Conservation (phyloP, 1,140 invertebrate genomes). For the Macrobrachium nipponense region DNA sequence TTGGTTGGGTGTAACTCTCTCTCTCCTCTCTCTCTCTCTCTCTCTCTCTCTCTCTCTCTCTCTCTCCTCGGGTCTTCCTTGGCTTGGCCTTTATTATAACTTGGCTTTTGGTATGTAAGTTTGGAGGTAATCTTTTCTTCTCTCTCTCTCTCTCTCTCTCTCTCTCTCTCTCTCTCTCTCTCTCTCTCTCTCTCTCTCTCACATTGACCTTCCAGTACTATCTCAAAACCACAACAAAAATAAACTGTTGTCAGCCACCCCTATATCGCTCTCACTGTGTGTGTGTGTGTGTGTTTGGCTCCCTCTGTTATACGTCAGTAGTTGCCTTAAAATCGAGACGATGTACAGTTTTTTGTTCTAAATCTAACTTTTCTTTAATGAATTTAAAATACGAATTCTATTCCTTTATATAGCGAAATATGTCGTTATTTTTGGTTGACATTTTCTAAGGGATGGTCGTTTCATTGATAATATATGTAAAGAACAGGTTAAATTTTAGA, state of each 20-base stretch:
- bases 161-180: constrained; percentile 28
- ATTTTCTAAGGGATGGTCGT: no score
- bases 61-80: no score
- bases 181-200: constrained; percentile 16
- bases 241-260: not conserved
- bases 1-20: no score
- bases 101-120: not conserved
- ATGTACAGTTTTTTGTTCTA: no score
- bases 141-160: constrained; percentile 26
- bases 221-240: not conserved
- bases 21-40: no score
- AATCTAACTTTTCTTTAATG: no score
- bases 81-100: not conserved
- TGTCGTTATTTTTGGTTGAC: no score
- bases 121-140: not conserved
- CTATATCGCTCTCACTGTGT: constrained; percentile 1
- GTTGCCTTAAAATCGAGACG: not conserved
- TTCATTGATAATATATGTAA: no score
- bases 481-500: no score
- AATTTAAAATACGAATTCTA: no score
- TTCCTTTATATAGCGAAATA: no score
- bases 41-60: no score
- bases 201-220: not conserved
- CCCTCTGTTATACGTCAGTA: not conserved
- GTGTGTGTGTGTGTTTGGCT: not conserved